Percentiles rank a stretch among this genome's conserved stretches.
phyloP scores from a whole-genome alignment of 2,797 vertebrate species.

The Sibirionetta formosa region DNA sequence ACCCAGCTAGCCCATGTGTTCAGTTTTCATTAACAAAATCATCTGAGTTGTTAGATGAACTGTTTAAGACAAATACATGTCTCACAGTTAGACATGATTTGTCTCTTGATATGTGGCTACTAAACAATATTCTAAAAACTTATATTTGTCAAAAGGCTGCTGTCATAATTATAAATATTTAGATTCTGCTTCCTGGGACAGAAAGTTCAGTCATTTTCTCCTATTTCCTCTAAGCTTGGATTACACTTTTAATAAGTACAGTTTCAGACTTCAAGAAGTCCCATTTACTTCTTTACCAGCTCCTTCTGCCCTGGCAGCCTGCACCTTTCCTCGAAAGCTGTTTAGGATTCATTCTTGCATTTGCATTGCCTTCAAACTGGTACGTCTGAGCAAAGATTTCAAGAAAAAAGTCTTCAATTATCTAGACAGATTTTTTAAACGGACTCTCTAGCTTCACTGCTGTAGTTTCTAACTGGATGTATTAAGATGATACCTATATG shows the following conservation, averaged over 20 bases:
- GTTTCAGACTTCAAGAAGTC: slow-evolving; percentile 5
- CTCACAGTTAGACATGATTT: slow-evolving; percentile 23
- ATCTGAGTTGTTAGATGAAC: slow-evolving; percentile 47
- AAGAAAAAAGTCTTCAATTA: not conserved
- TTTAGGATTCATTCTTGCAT: not conserved
- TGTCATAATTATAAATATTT: slow-evolving; percentile 49
- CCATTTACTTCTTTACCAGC: not conserved
- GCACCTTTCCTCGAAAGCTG: not conserved
- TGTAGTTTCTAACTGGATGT: not conserved
- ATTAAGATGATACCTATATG: not conserved
- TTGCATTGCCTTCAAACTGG: not conserved
- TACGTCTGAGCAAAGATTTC: not conserved
- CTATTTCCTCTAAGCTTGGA: not conserved
- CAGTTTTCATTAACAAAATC: slow-evolving; percentile 58
- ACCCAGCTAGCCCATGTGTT: slow-evolving; percentile 59
- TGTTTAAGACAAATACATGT: slow-evolving; percentile 41
- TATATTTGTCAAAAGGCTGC: not conserved
- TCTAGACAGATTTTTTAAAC: not conserved
- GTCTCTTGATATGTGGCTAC: slow-evolving; percentile 31
- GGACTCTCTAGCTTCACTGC: not conserved
- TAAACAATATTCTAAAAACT: slow-evolving; percentile 12
- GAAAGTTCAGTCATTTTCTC: not conserved
- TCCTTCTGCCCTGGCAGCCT: not conserved
- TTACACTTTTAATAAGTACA: not conserved
- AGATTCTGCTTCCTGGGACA: slow-evolving; percentile 3